These are phyloP conservation scores for Cantharis flavilabris DNA, from an alignment of 2,888 invertebrate genomes.

Conservation along the genomic window DNA sequence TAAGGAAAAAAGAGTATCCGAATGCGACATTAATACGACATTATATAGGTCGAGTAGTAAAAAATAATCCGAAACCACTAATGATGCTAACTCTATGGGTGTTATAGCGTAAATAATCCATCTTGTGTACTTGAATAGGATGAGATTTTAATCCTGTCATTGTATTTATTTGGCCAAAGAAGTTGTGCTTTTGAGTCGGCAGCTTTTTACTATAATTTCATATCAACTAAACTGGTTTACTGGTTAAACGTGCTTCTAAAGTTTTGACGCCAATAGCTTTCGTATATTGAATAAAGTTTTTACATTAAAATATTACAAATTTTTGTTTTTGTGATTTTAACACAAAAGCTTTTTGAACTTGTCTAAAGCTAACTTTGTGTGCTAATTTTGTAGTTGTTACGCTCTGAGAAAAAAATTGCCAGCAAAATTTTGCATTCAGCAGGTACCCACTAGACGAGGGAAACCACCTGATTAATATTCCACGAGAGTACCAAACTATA, in stretches of 20 bases:
- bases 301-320: constrained; percentile 14
- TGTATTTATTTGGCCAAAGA: constrained; percentile 38
- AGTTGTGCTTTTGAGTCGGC: constrained; percentile 5
- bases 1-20: neutral
- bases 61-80: constrained; percentile 40
- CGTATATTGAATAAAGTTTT: constrained; percentile 20
- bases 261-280: constrained; percentile 21
- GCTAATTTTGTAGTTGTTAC: neutral
- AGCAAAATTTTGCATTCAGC: neutral
- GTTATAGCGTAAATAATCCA: constrained; percentile 52
- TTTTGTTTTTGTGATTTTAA: constrained; percentile 3
- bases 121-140: constrained; percentile 53
- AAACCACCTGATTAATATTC: neutral
- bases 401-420: neutral
- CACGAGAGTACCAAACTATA: neutral
- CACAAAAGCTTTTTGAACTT: neutral
- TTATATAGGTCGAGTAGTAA: neutral
- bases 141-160: constrained; percentile 55
- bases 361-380: neutral
- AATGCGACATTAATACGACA: neutral
- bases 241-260: constrained; percentile 26
- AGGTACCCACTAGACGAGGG: neutral
- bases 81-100: constrained; percentile 44
- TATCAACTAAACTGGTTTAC: constrained; percentile 33
- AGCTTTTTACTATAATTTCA: constrained; percentile 2